Evolutionary conservation across 2,797 vertebrate species (phyloP).

Genomic region (Chloroceryle amazona): DNA sequence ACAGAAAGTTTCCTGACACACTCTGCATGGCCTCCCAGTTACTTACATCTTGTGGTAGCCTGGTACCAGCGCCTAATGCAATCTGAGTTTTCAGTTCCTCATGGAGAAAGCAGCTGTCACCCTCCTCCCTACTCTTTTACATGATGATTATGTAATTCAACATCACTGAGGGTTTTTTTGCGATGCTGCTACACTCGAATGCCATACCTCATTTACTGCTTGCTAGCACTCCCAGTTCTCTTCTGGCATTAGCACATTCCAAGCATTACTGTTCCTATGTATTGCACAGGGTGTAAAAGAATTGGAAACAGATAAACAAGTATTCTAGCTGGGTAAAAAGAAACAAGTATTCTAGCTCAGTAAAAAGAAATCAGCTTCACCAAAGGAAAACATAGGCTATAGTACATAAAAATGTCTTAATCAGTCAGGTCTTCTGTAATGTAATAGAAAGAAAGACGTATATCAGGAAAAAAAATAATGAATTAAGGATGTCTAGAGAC

Average conservation of each 20-base stretch:
- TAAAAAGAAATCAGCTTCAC: background rate
- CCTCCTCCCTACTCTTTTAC: background rate
- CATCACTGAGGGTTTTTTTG: background rate
- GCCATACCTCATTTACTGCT: background rate
- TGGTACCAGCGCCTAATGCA: fast-evolving
- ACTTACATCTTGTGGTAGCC: fast-evolving
- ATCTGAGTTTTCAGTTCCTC: background rate
- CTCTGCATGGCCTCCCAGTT: background rate
- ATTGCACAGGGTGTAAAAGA: background rate
- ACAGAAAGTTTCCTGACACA: background rate
- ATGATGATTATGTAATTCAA: background rate
- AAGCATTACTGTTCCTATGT: background rate
- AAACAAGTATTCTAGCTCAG: background rate
- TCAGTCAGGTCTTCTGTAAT: background rate
- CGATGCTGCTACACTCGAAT: background rate
- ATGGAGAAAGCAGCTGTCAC: background rate
- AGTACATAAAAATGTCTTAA: background rate
- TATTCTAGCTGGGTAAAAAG: background rate
- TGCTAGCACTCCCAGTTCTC: background rate
- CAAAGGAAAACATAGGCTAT: background rate
- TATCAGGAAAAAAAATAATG: background rate
- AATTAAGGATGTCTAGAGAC: background rate
- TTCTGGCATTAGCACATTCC: background rate
- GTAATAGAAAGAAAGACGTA: background rate
- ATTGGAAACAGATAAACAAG: background rate